A percentile compares a stretch with the other conserved stretches of the same genome.
Evolutionary conservation across 2,797 vertebrate genomes (phyloP).

Genomic region (Dendrocincla tyrannina): DNA sequence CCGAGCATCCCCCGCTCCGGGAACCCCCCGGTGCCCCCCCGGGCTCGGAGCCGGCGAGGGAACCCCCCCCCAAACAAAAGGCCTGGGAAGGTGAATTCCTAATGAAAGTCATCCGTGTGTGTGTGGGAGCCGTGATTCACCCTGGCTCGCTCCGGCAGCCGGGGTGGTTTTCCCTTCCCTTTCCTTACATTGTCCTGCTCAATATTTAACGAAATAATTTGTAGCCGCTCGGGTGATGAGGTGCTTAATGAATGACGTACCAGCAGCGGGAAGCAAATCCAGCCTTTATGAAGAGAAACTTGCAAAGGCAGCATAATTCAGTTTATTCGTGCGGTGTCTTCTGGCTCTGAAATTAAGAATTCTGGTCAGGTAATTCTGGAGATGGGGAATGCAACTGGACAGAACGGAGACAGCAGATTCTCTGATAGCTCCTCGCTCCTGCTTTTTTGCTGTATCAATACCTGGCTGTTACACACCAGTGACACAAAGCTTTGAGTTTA

Average conservation of each 20-base stretch:
- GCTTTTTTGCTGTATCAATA: not conserved
- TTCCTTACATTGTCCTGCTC: not conserved
- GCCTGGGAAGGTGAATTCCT: not conserved
- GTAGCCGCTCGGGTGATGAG: not conserved
- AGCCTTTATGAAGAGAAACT: not conserved
- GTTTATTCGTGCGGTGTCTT: not conserved
- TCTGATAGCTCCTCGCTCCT: not conserved
- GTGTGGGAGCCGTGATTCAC: not conserved
- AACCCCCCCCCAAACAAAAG: not conserved
- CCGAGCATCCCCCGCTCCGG: not conserved
- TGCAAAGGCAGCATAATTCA: not conserved
- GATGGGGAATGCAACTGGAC: not conserved
- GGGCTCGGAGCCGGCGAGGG: not conserved
- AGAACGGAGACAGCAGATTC: not conserved
- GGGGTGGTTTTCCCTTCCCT: not conserved
- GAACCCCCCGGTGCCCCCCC: not conserved
- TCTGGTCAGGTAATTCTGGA: not conserved
- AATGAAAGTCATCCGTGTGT: not conserved
- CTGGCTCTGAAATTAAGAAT: not conserved
- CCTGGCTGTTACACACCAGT: not conserved
- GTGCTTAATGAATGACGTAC: not conserved
- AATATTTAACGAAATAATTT: not conserved
- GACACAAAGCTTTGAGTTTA: not conserved
- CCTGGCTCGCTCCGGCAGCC: not conserved
- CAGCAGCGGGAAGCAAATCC: not conserved